phyloP scores from a whole-genome alignment of 2,888 invertebrate genomes.

The Phoenoteleia sp. region DNA sequence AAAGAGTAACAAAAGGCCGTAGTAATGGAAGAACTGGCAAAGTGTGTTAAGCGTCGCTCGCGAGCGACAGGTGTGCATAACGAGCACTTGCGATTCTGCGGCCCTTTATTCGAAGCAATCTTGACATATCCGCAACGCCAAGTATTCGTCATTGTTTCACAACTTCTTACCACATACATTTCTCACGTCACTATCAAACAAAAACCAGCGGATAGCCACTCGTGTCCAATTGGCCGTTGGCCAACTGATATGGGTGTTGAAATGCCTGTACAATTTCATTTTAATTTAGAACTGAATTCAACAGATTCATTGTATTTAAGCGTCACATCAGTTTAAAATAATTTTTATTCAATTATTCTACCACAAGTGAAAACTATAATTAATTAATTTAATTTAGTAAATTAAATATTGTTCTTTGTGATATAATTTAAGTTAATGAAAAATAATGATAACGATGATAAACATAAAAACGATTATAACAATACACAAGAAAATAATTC shows the following conservation, averaged over 20 bases:
- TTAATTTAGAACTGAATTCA: too few relatives aligned
- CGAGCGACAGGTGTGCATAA: conserved; percentile 76
- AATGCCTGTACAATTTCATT: too few relatives aligned
- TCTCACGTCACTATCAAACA: not conserved
- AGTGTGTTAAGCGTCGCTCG: conserved; percentile 78
- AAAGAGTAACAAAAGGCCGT: conserved; percentile 63
- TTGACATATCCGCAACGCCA: conserved; percentile 44
- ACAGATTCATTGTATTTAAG: too few relatives aligned
- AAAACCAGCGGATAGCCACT: not conserved
- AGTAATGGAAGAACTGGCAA: conserved; percentile 75
- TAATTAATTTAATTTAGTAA: too few relatives aligned
- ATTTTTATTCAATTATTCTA: too few relatives aligned
- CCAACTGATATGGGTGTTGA: conserved; percentile 10
- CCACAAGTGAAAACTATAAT: too few relatives aligned
- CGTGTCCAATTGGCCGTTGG: conserved; percentile 3
- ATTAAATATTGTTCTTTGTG: too few relatives aligned
- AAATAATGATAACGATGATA: too few relatives aligned
- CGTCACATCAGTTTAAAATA: too few relatives aligned
- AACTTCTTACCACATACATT: conserved; percentile 35
- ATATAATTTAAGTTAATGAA: too few relatives aligned
- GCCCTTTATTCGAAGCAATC: conserved; percentile 20
- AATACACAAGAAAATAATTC: too few relatives aligned
- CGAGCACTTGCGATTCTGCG: conserved; percentile 64
- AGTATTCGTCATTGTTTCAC: conserved; percentile 46
- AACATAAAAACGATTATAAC: too few relatives aligned